These are phyloP conservation scores for Suncus etruscus DNA, from an alignment of 2,113 vertebrate species.

Conservation along the genomic window DNA sequence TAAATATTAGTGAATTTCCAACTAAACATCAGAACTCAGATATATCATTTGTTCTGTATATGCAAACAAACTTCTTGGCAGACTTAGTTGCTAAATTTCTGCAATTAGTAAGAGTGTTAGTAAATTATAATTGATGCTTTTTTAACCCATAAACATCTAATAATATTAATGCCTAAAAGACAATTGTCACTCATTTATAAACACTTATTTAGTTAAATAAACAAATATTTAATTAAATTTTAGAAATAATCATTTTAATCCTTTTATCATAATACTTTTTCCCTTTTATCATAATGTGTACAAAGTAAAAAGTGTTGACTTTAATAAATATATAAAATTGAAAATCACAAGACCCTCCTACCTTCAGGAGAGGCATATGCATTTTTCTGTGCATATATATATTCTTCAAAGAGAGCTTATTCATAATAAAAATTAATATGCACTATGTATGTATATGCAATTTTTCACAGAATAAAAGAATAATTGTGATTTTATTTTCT, in stretches of 20 bases:
- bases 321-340: neutral
- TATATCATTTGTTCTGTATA: neutral
- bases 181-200: neutral
- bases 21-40: neutral
- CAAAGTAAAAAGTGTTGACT: neutral
- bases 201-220: neutral
- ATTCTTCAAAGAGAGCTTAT: neutral
- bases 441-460: neutral
- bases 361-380: neutral
- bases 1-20: neutral
- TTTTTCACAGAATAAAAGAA: neutral
- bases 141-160: neutral
- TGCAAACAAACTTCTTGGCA: neutral
- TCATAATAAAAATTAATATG: neutral
- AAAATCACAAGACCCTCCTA: neutral
- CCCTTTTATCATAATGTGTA: neutral
- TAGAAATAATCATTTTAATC: neutral
- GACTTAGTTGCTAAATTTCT: neutral
- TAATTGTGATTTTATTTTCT: neutral
- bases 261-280: neutral
- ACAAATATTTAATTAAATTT: slow-evolving; percentile 13
- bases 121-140: neutral
- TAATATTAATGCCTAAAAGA: neutral
- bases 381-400: neutral
- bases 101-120: neutral